A percentile compares a stretch with the other conserved stretches of the same genome.
Evolutionary conservation across 2,888 invertebrate species (phyloP).

Genomic region (Erannis defoliaria): DNA sequence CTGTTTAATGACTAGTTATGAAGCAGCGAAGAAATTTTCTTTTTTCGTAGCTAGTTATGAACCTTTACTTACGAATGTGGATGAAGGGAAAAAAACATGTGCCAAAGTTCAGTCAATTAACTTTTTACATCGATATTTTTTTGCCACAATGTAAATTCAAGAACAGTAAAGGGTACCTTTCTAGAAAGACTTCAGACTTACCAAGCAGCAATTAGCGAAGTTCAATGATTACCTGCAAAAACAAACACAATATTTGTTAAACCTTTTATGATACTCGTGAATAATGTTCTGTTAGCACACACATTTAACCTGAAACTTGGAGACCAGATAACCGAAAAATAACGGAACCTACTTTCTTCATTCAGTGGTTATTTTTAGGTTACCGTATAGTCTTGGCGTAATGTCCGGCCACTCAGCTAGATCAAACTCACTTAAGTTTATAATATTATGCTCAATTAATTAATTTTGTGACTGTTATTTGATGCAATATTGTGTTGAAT

Average conservation of each 20-base stretch:
- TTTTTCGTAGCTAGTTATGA: too few species aligned
- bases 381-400: neutral
- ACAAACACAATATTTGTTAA: constrained; percentile 31
- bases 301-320: neutral
- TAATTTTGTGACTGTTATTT: too few species aligned
- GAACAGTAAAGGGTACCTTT: neutral
- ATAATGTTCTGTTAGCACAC: constrained; percentile 12
- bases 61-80: too few species aligned
- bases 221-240: constrained; percentile 34
- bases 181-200: constrained; percentile 13
- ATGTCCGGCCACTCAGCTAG: neutral
- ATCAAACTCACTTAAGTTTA: too few species aligned
- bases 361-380: neutral
- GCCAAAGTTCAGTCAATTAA: neutral
- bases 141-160: neutral
- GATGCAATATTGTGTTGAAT: too few species aligned
- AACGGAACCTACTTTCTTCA: neutral
- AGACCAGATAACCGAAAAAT: constrained; percentile 14
- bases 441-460: too few species aligned
- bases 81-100: neutral
- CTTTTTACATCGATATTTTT: neutral
- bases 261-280: constrained; percentile 19
- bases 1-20: too few species aligned
- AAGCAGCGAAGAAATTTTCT: too few species aligned
- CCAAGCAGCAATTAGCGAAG: constrained; percentile 20